Base-by-base conservation (phyloP, 2,888 invertebrate genomes). In the Plemyria rubiginata region DNA sequence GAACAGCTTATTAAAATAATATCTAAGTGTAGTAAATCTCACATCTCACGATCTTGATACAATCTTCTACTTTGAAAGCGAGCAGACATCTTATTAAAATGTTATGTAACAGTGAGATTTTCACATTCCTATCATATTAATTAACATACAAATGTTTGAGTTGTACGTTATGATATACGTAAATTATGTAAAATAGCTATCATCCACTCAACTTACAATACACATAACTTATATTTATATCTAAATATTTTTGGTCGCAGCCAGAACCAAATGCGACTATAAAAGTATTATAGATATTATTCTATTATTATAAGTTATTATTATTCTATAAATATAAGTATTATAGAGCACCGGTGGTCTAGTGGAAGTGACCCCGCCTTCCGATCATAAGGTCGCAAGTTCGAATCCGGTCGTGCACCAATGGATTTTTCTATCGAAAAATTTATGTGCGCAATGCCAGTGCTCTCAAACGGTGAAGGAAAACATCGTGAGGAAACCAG, bases 91-190 rank as follows among this genome's bases (percentile, higher is more conserved):
- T 46, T 54, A 45, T 45, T 16, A 45, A 2, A 16, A 15, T 13
- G 16, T 54, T 53, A 59, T 49, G 54, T 60, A 49, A 54, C 43
- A 4, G 36, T 38, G 41, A 46, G 40, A 41, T 60, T 60, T 41
- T 54, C 60, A 60, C 53, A 60, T 54, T 60, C 60, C 54, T 43
- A 43, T 49, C 40, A 7, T 12, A 9, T 41, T 41, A 54, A 60
- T 54, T 50, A 50, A 36, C 60, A 54, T 54, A 41, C 22, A 43
- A 45, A 60, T 11, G 36, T 11, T 38, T 38, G 8, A 11, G 54
- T 50, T 16, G 54, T 16, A 38, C 29, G 16, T 29, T 57, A 32
- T 43, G 13, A 3, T 16, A 45, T 16, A 9, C 45, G 53, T 49
- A 49, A 41, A 32, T 54, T 54, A 49, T 59, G 16, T 50, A 56